These are phyloP conservation scores for Glossosoma conforme DNA, from an alignment of 1,140 invertebrate species.

Conservation along the genomic window DNA sequence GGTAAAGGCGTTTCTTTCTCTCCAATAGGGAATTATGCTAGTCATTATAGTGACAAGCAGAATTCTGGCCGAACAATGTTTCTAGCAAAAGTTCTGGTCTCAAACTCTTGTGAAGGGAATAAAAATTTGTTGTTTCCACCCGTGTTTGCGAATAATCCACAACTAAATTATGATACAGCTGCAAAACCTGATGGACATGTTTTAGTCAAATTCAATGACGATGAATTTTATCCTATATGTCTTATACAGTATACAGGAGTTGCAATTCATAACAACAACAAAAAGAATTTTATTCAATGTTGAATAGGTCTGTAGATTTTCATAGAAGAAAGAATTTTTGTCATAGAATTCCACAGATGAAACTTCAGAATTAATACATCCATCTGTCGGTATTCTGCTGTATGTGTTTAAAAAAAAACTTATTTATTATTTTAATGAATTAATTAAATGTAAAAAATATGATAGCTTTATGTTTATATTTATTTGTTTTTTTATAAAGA, in stretches of 20 bases:
- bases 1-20: conserved; percentile 36
- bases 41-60: conserved; percentile 33
- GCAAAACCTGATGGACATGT: conserved; percentile 29
- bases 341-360: too few species aligned
- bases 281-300: too few species aligned
- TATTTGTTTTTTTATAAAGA: too few species aligned
- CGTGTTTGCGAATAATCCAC: conserved; percentile 6
- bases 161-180: conserved; percentile 30
- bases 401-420: too few species aligned
- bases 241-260: conserved; percentile 30
- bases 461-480: too few species aligned
- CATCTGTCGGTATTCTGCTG: too few species aligned
- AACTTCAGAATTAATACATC: too few species aligned
- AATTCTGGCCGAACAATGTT: conserved; percentile 31
- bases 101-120: conserved; percentile 4
- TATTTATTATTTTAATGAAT: too few species aligned
- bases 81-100: conserved; percentile 14
- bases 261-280: conserved; percentile 1
- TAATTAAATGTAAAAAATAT: too few species aligned
- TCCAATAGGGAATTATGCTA: conserved; percentile 33
- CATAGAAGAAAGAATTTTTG: too few species aligned
- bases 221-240: conserved; percentile 37
- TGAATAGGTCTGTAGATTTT: too few species aligned
- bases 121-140: conserved; percentile 23
- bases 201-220: conserved; percentile 35